Percentiles rank a stretch among this genome's conserved stretches.
These are phyloP conservation scores for Axinella damicornis DNA, from an alignment of 37 sponge, comb jelly and placozoan species.

Conservation along the genomic window DNA sequence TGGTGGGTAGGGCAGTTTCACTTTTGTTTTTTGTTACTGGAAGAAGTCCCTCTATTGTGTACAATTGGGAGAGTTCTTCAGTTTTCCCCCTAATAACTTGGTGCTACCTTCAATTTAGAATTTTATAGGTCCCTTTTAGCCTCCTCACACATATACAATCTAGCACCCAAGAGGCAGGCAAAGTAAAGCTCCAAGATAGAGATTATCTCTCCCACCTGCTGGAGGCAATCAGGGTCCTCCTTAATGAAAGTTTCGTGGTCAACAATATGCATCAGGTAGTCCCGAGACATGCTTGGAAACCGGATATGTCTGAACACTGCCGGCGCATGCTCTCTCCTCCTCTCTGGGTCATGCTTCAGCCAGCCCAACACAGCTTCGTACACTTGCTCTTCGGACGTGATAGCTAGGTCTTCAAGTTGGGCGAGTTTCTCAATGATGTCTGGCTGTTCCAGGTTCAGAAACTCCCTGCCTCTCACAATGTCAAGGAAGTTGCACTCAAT, in stretches of 20 bases:
- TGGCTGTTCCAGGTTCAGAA: constrained; percentile 43
- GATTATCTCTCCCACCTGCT: constrained; percentile 24
- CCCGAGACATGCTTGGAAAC: constrained; percentile 67
- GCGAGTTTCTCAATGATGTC: constrained; percentile 47
- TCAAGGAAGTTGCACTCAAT: constrained; percentile 72
- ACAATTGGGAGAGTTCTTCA: too few relatives aligned
- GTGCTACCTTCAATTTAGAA: too few relatives aligned
- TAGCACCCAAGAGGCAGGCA: too few relatives aligned
- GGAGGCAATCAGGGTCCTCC: constrained; percentile 32
- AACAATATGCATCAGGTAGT: constrained; percentile 69
- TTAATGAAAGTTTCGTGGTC: constrained; percentile 63
- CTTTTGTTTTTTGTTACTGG: too few relatives aligned
- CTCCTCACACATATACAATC: too few relatives aligned
- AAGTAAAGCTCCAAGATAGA: too few relatives aligned
- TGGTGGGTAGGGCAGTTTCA: too few relatives aligned
- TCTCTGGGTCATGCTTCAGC: constrained; percentile 51
- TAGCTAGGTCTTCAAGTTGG: constrained; percentile 59
- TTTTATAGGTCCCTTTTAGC: too few relatives aligned
- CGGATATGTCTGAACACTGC: constrained; percentile 52
- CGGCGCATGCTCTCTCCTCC: constrained; percentile 28
- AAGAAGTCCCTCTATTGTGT: too few relatives aligned
- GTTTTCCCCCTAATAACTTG: too few relatives aligned
- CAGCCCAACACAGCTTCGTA: constrained; percentile 81
- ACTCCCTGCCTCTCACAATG: constrained; percentile 54
- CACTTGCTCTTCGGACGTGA: constrained; percentile 80